Conservation (phyloP, 30 jellyfish, hydroid and myxozoan species). For the Hydra vulgaris region DNA sequence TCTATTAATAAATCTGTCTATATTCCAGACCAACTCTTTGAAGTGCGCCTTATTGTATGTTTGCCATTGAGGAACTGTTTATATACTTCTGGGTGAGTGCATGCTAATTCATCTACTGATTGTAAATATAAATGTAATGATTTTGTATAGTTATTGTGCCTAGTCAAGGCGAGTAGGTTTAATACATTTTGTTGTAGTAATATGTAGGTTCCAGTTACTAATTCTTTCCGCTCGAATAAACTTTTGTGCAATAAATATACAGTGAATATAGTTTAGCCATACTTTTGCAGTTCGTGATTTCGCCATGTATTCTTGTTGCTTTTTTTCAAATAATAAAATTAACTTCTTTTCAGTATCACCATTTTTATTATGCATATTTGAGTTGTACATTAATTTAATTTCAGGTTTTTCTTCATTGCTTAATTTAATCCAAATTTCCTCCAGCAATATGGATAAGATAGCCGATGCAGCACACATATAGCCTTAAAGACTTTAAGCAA, state of each 20-base stretch:
- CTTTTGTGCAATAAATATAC: neutral
- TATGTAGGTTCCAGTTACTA: slow-evolving; percentile 1
- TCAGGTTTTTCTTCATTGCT: slow-evolving; percentile 3
- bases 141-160: neutral
- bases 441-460: neutral
- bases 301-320: slow-evolving; percentile 6
- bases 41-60: no score
- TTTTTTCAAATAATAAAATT: neutral
- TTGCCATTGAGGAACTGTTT: no score
- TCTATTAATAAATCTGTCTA: no score
- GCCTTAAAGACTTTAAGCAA: neutral
- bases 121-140: no score
- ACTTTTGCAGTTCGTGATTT: slow-evolving; percentile 8
- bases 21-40: no score
- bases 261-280: neutral
- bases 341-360: slow-evolving; percentile 2
- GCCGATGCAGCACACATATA: neutral
- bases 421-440: neutral
- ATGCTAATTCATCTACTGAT: no score
- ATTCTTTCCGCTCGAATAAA: slow-evolving; percentile 5
- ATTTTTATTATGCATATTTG: neutral
- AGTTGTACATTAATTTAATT: slow-evolving; percentile 5
- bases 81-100: no score
- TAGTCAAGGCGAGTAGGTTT: slow-evolving; percentile 1
- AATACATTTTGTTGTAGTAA: slow-evolving; percentile 6